Evolutionary conservation across 2,888 invertebrate species (phyloP), one percentile per base, ranked within the genome.

Genomic region (Pseudoips prasinana): DNA sequence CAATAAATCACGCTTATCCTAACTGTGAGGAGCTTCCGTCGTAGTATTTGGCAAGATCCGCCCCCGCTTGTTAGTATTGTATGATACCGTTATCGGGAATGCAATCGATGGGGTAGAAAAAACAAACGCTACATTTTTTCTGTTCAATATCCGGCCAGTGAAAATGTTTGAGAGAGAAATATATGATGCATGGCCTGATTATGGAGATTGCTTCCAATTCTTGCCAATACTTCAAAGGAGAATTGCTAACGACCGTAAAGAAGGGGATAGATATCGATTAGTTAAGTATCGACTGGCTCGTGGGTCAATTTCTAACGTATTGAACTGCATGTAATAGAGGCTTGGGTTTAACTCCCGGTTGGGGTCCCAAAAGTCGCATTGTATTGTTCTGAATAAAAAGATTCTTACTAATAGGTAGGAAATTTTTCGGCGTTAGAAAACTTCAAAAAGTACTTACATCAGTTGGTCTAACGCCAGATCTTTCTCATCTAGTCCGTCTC

Each of bases 1-100:
- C 77, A 58, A 87, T 88, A 88, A 88, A 87, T 88, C 86, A 84
- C 67, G 70, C 66, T 76, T 74, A 72, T 73, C 73, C 68, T 69
- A 64, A 64, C 67, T 62, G 65, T 69, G 73, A 75, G 73, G 71
- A 77, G 74, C 70, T 75, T 66, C 69, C 65, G 69, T 70, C 60
- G 61, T 72, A 66, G 72, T 77, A 76, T 78, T 82, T 83, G 83
- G 77, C 71, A 74, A 73, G 61, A 59, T 64, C 71, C 64, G 60
- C 71, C 73, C 73, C 64, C 58, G 58, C 64, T 74, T 73, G 73
- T 69, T 79, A 78, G 71, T 80, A 73, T 58, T 70, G 60, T 71
- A 64, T 67, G 65, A 73, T 65, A 74, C 59, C 67, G 69, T 77
- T 77, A 77, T 73, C 67, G 64, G 52, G 58, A 68, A 64, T 74